Evolutionary conservation across 1,140 invertebrate species (phyloP), one percentile per base, ranked within the genome.

Genomic region (Melipona quadrifasciata): DNA sequence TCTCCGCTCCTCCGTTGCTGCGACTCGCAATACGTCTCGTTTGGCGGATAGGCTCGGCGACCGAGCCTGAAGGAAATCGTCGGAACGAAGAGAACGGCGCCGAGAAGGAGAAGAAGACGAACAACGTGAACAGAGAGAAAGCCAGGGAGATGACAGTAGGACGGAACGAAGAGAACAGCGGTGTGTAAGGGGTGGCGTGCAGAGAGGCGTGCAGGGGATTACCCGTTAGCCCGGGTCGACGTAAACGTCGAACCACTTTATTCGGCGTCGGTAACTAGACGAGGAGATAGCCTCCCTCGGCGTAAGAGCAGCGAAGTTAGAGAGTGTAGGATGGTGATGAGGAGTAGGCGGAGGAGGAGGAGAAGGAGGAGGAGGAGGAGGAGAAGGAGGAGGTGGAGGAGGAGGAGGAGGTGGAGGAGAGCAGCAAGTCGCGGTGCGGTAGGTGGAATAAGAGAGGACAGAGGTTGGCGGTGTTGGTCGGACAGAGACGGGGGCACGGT

Each of bases 171-270:
- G 27, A 61, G 31, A 21, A 76, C 74, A 76, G 55, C 17, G 57
- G 75, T 24, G 75, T 19, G 85, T 17, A 34, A 47, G 39, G 76
- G 79, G 51, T 85, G 74, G 65, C 68, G 57, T 47, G 67, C 39
- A 39, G 53, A 53, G 58, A 58, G 64, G 65, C 58, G 78, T 74
- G 83, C 57, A 77, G 51, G 64, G 88, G 89, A 90, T 91, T 91
- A 90, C 82, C 82, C 82, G 91, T 91, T 91, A 88, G 86, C 80
- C 84, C 80, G 79, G 84, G 74, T 87, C 83, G 87, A 86, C 87
- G 86, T 92, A 91, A 92, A 92, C 86, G 90, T 92, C 90, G 90
- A 91, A 91, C 86, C 88, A 90, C 87, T 91, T 91, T 92, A 92
- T 91, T 91, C 91, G 89, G 88, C 86, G 87, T 87, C 88, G 79